Evolutionary conservation across 2,888 invertebrate genomes (phyloP).

Genomic region (Spisula solida): DNA sequence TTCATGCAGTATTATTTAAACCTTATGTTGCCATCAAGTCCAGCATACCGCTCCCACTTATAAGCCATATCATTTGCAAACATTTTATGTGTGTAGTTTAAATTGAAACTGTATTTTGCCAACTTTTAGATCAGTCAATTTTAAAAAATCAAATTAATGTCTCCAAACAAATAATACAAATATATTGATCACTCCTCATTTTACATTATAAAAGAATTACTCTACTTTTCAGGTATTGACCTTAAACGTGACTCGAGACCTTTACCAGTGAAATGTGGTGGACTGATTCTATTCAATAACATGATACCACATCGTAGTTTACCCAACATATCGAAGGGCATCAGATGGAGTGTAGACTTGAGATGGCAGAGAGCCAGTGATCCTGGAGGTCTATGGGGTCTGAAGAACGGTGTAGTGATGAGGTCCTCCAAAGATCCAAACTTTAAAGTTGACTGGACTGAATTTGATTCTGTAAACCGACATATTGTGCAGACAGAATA

Average conservation of each 20-base stretch:
- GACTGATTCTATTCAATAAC: slow-evolving; percentile 75
- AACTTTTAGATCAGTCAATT: too few relatives aligned
- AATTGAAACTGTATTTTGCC: too few relatives aligned
- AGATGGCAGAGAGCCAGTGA: slow-evolving; percentile 79
- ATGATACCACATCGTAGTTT: slow-evolving; percentile 78
- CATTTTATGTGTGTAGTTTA: too few relatives aligned
- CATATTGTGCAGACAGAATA: slow-evolving; percentile 69
- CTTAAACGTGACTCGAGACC: slow-evolving; percentile 59
- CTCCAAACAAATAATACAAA: too few relatives aligned
- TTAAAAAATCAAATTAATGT: too few relatives aligned
- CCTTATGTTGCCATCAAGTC: too few relatives aligned
- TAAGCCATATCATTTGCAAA: too few relatives aligned
- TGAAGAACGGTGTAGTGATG: slow-evolving; percentile 80
- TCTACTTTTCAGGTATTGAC: slow-evolving; percentile 57
- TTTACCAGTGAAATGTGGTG: slow-evolving; percentile 65
- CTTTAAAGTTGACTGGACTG: slow-evolving; percentile 79
- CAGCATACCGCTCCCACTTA: too few relatives aligned
- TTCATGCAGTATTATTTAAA: too few relatives aligned
- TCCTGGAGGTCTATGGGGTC: slow-evolving; percentile 78
- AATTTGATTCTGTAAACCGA: slow-evolving; percentile 79
- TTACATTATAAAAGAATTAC: too few relatives aligned
- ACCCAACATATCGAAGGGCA: slow-evolving; percentile 78
- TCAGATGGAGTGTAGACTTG: slow-evolving; percentile 83
- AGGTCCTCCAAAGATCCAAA: slow-evolving; percentile 74
- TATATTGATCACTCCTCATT: too few relatives aligned